phyloP scores from a whole-genome alignment of 2,888 invertebrate species.

The Drosophila sordidula region DNA sequence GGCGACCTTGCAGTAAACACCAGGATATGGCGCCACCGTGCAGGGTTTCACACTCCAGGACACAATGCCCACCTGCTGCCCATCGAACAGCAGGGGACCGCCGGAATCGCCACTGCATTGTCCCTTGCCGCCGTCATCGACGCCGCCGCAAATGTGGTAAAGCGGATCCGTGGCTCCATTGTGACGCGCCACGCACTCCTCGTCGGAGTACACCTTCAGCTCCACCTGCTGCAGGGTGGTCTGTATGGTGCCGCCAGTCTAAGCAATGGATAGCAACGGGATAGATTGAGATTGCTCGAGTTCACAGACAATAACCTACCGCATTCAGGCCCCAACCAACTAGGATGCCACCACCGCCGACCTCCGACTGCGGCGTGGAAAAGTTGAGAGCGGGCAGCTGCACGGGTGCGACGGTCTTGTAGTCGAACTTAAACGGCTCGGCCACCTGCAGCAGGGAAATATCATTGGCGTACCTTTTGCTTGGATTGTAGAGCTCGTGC shows the following conservation, averaged over 20 bases:
- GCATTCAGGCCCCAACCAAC: constrained; percentile 83
- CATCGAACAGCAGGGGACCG: constrained; percentile 79
- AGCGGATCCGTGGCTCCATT: constrained; percentile 60
- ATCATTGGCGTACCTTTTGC: constrained; percentile 82
- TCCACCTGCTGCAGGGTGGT: constrained; percentile 82
- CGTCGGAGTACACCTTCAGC: constrained; percentile 83
- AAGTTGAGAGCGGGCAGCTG: constrained; percentile 67
- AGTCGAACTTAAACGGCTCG: constrained; percentile 70
- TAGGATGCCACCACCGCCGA: constrained; percentile 67
- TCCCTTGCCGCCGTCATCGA: constrained; percentile 78
- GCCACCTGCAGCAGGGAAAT: constrained; percentile 83
- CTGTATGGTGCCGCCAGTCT: constrained; percentile 82
- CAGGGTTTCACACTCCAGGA: constrained; percentile 86
- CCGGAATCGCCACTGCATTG: constrained; percentile 84
- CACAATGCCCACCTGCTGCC: constrained; percentile 84
- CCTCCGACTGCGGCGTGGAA: constrained; percentile 65
- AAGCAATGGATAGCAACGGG: not conserved
- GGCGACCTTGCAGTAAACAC: constrained; percentile 85
- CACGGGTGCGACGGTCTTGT: constrained; percentile 71
- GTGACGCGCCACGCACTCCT: constrained; percentile 80
- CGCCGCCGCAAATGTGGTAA: constrained; percentile 85
- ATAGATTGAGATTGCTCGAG: too few relatives aligned
- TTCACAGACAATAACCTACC: constrained; percentile 49
- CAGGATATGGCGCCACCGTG: constrained; percentile 83
- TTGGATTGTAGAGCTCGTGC: constrained; percentile 79